Base-by-base conservation (phyloP, 1,140 invertebrate species). In the Mylabris phalerata region DNA sequence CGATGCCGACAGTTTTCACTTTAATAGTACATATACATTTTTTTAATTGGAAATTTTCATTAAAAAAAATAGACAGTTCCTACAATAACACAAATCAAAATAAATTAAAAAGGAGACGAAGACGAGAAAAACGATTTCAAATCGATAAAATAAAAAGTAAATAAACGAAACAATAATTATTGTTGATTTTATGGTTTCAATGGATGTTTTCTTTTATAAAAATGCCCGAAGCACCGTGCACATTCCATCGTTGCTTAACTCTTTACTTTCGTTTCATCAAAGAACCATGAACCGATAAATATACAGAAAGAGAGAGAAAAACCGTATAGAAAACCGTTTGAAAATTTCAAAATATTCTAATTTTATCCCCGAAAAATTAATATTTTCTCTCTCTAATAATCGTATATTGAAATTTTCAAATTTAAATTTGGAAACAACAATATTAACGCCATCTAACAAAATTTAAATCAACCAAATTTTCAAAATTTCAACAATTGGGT, bases 41-140 rank as follows among this genome's bases (percentile, higher is more conserved):
- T 60, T 60, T 60, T 60, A 60, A 60, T 60, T 60, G 58, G 45
- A 60, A 60, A 48, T 42, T 38, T 32, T 32, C 32, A 26, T 32
- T 48, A n/a, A 10, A 10, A 48, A 11, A n/a, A 48, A 32, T 19
- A 27, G 13, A 19, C 1, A 1, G 19, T 19, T 19, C 19, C 19
- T 19, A 19, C 19, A 19, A 19, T 19, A 19, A 19, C 19, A 19
- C 19, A 19, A 19, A 19, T 19, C 19, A 19, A 19, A 19, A 19
- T 19, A 19, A 19, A 19, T 19, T 19, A 19, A 19, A 19, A 19
- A 19, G 19, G 19, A 19, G 19, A 19, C 19, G 1, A 19, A 19
- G 13, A 26, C 45, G 4, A 47, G 4, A 10, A 19, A 26, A 26
- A 48, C 26, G 10, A n/a, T n/a, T 32, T 13, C n/a, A 9, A 9